A percentile compares a stretch with the other conserved stretches of the same genome.
phyloP scores from a whole-genome alignment of 2,797 vertebrate genomes.

The Leptoclinus maculatus region DNA sequence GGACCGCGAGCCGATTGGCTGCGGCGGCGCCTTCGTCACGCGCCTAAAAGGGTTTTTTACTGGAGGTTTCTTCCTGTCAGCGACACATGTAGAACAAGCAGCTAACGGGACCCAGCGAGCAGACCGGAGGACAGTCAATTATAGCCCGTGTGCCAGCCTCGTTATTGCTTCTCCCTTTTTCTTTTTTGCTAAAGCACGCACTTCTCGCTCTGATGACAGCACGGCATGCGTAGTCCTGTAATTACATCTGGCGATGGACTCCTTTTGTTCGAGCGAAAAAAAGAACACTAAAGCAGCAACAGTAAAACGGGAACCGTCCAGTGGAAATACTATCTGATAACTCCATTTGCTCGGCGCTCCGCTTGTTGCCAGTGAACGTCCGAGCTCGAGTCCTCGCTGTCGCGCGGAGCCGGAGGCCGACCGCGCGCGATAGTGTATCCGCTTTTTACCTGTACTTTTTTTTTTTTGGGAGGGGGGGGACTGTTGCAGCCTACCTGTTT shows the following conservation, averaged over 20 bases:
- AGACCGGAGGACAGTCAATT: conserved; percentile 51
- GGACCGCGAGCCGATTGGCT: conserved; percentile 87
- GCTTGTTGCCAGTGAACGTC: conserved; percentile 51
- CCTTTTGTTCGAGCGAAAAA: conserved; percentile 54
- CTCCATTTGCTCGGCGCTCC: conserved; percentile 80
- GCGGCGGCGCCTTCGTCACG: conserved; percentile 84
- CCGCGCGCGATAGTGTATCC: conserved; percentile 35
- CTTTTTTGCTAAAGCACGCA: conserved; percentile 22
- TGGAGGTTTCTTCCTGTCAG: conserved; percentile 92
- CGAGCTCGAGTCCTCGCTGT: conserved; percentile 53
- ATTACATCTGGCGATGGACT: conserved; percentile 70
- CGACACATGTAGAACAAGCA: conserved; percentile 92
- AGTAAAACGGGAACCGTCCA: conserved; percentile 63
- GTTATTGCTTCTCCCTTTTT: background rate
- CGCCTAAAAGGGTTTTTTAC: conserved; percentile 84
- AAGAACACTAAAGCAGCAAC: conserved; percentile 46
- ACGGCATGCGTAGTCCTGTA: conserved; percentile 53
- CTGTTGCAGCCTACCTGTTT: conserved; percentile 51
- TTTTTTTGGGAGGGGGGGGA: conserved; percentile 13
- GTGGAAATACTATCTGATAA: conserved; percentile 89
- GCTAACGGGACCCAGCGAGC: conserved; percentile 72
- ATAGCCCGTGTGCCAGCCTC: conserved; percentile 29
- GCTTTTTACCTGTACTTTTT: conserved; percentile 53
- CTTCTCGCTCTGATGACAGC: conserved; percentile 48
- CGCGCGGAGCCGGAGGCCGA: conserved; percentile 63